A percentile compares a stretch with the other conserved stretches of the same genome.
Conservation (phyloP, 1,140 invertebrate genomes). For the Tetraneura akinire region DNA sequence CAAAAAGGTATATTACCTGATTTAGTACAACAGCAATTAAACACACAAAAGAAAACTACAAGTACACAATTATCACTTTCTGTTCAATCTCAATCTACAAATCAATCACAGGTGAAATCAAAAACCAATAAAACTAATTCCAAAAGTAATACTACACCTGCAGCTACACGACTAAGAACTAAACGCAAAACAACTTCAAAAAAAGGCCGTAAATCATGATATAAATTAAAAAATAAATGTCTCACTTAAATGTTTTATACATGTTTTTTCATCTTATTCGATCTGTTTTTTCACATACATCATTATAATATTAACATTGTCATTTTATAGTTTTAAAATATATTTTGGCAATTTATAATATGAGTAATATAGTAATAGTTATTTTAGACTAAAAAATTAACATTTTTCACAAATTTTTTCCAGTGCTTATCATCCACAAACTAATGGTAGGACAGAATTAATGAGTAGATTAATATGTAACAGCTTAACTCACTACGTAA, state of each 20-base stretch:
- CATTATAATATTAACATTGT: slow-evolving; percentile 18
- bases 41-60: slow-evolving; percentile 48
- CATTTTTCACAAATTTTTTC: neutral
- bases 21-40: slow-evolving; percentile 82
- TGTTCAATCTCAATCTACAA: slow-evolving; percentile 34
- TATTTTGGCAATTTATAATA: neutral
- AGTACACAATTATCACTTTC: slow-evolving; percentile 22
- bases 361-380: neutral
- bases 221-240: slow-evolving; percentile 19
- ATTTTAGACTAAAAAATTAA: neutral
- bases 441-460: too few relatives aligned
- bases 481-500: too few relatives aligned
- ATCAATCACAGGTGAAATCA: slow-evolving; percentile 37
- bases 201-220: slow-evolving; percentile 48
- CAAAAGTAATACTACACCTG: slow-evolving; percentile 24
- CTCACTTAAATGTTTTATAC: neutral
- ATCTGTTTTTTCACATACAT: neutral
- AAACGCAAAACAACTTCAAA: slow-evolving; percentile 41
- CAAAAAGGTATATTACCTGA: slow-evolving; percentile 90
- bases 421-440: too few relatives aligned
- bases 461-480: neutral
- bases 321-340: slow-evolving; percentile 20
- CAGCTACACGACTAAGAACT: slow-evolving; percentile 16
- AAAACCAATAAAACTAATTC: slow-evolving; percentile 44
- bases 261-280: neutral